Base-by-base conservation (phyloP, 2,888 invertebrate genomes). In the Eilema caniola region DNA sequence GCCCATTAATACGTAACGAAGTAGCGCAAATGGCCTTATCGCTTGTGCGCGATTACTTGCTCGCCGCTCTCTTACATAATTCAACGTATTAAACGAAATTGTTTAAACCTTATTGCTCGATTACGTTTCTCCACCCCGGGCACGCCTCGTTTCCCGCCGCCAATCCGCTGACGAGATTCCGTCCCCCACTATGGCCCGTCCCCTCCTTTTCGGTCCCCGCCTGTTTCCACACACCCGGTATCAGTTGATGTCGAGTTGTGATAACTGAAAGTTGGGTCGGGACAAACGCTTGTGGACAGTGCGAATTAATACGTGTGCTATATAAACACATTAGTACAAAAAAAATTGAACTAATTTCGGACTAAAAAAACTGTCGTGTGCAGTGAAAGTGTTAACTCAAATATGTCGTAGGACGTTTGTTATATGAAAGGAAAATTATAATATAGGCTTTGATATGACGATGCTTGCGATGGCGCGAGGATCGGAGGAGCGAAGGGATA, bases 31-130 rank as follows among this genome's bases (percentile, higher is more conserved):
- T 95, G 95, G 94, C 94, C 94, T 95, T 95, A 95, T 95, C 95
- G 95, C 94, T 94, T 93, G 94, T 94, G 95, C 95, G 90, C 95
- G 95, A 95, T 95, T 95, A 95, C 95, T 94, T 93, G 94, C 93
- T 87, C 92, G 93, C 94, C 94, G 92, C 92, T 92, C 93, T 93
- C 95, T 95, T 95, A 95, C 95, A 95, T 95, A 95, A 95, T 95
- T 95, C 95, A 95, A 95, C 95, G 95, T 95, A 95, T 95, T 95
- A 95, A 95, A 95, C 95, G 95, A 95, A 95, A 95, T 95, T 95
- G 95, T 95, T 95, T 95, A 95, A 95, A 95, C 95, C 95, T 95
- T 94, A 95, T 95, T 95, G 95, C 95, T 95, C 95, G 93, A 95
- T 95, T 95, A 95, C 95, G 92, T 92, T 91, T 90, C 94, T 89